Evolutionary conservation across 2,113 vertebrate species (phyloP), one percentile per base, ranked within the genome.

Genomic region (Salvelinus sp.): DNA sequence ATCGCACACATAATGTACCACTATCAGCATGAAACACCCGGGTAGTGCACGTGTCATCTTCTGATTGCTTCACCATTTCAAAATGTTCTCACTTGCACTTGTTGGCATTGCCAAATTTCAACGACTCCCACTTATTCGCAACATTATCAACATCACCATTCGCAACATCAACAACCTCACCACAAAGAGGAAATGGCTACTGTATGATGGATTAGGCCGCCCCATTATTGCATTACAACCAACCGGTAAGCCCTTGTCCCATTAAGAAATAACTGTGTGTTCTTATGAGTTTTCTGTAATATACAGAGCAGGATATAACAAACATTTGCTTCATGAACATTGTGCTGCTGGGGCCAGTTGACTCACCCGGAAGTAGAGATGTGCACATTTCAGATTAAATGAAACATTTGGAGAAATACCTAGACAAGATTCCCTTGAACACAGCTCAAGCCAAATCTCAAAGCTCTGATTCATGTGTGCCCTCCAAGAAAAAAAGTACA

Each of bases 291-390:
- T 68, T 57, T 72, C 27, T 1, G 27, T 67, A 64, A 65, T 66
- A 72, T 44, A 22, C 18, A 63, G 23, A n/a, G 25, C 66, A 38
- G 63, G 50, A 68, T 38, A 58, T 69, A 14, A 74, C 25, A 22
- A 54, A 27, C 1, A 20, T 69, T 33, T 12, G 6, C n/a, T 58
- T 69, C 9, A 28, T 62, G 66, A 69, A 44, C 14, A 18, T 14
- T 72, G 27, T 38, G 14, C 30, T n/a, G 28, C 66, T 38, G 66
- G 30, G 30, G 18, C 3, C 64, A 14, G 23, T 25, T 23, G 23
- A 65, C 27, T 18, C 27, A 28, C 65, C 58, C 60, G 44, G 63
- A 66, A 50, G 73, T 50, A 44, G 62, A 74, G 63, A 66, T 74
- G 23, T 48, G 13, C 38, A 74, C 44, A 66, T 33, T 7, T 66